Evolutionary conservation across 2,113 vertebrate genomes (phyloP), one percentile per base, ranked within the genome.

Genomic region (Gavialis gangeticus): DNA sequence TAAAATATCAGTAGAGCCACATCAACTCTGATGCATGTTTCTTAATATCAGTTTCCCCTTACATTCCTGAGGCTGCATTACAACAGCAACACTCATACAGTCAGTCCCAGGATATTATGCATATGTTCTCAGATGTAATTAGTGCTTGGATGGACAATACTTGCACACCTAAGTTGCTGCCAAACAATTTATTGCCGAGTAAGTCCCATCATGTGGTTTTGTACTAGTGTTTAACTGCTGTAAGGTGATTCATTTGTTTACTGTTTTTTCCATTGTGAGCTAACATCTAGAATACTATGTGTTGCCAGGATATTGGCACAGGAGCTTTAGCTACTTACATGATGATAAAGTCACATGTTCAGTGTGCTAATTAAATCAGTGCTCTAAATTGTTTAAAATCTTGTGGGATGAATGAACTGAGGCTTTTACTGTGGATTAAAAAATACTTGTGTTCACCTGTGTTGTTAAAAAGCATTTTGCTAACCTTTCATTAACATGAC

Each of bases 11-110:
- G 66, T 13, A 81, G 83, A 69, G 82, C 75, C 67, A 59, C 46
- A 30, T 96, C 89, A 79, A 57, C 1, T 0, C 80, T 89, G 77
- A 85, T 90, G 11, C 79, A 90, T 57, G 1, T 86, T 95, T 85
- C 2, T 1, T 28, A 66, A 94, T 94, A 67, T 79, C 93, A 95
- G 92, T 95, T 97, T 96, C 82, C 96, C 85, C 56, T 90, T 66
- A 34, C 15, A 1, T 96, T 96, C 92, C 75, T 95, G 91, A 95
- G 90, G 79, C 90, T 58, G 79, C 73, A 22, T 96, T 93, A 95
- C 1, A 0, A 91, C 92, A 95, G 6, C 80, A 81, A 60, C 1
- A 1, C 85, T 95, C 95, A 46, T 60, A 76, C 92, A 87, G 55
- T 91, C 0, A 18, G 27, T 7, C 16, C 30, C 1, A 0, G 57